Base-by-base conservation (phyloP, 1,140 invertebrate species). In the Kradibia gibbosae region DNA sequence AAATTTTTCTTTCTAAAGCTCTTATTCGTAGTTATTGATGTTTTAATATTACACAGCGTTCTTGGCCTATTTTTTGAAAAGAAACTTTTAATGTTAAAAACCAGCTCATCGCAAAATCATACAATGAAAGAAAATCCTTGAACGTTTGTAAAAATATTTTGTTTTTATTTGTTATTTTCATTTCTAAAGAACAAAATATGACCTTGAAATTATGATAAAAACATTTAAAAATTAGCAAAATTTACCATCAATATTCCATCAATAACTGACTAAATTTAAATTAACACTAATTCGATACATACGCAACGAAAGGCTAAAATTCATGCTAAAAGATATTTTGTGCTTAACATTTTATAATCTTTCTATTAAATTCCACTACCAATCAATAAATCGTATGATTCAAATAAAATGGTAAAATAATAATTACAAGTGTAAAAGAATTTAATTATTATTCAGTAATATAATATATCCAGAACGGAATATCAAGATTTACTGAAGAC, bases 391-490 rank as follows among this genome's bases (percentile, higher is more conserved):
- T n/a, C 65, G 1, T n/a, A n/a, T 8, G 39, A 72, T 72, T 28
- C 42, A 25, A 36, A 53, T 10, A 39, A 3, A 5, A 67, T 11
- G 17, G 22, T 8, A n/a, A 67, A 7, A 39, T 31, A 71, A 78
- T 72, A 31, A 70, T 28, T 48, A 1, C 36, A 67, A 48, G 31
- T 31, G 50, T 31, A 34, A 8, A 31, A 7, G 28, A 31, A 55
- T 72, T 4, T 53, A 72, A 39, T 78, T 25, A 78, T 78, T 50
- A 62, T 39, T 53, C 28, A 42, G 31, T 34, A 53, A 39, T 70
- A 42, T 17, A 3, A 76, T 34, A 71, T 76, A 71, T 65, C 73
- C 60, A 76, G 62, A 55, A 42, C 7, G 62, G 62, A 81, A 76
- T 36, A 65, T 71, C 65, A 34, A 48, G n/a, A 28, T 20, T 20